Evolutionary conservation across 2,113 vertebrate species (phyloP), one percentile per base, ranked within the genome.

Genomic region (Ploceus nigricollis): DNA sequence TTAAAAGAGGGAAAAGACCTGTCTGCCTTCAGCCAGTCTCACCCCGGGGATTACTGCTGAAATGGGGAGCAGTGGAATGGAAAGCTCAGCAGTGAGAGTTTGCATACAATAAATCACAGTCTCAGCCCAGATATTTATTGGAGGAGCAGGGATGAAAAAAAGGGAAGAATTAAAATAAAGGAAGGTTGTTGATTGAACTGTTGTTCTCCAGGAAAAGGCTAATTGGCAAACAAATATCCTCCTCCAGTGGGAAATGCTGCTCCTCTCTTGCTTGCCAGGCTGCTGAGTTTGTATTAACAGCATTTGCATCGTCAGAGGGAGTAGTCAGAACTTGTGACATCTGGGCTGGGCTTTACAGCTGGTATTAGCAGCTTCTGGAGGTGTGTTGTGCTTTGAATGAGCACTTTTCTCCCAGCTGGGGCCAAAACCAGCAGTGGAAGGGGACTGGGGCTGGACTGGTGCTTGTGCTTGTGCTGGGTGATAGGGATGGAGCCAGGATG

Each of bases 201-300:
- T 94, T 95, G 89, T 95, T 96, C 89, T 95, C 21, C 44, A 86
- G 71, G 73, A 93, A 96, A 81, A 91, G 76, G 51, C 79, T 96
- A 95, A 97, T 96, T 94, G 93, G 82, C 87, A 96, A 95, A 94
- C 88, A 93, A 93, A 88, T 89, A 18, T 45, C 81, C 50, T 84
- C 54, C 39, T 91, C 78, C 82, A 85, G 44, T 82, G 80, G 84
- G 85, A 92, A 92, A 70, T 51, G 12, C 7, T 17, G 1, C n/a
- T 87, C 11, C 47, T 78, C 56, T 87, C 61, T 73, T 0, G 2
- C 30, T 70, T 95, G 58, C 57, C 70, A 76, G 61, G 24, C 90
- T 80, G 63, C 61, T 76, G 87, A 58, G 82, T 72, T 68, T 79
- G 71, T 92, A 61, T 81, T 71, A 90, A 84, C 69, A 78, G 31